A percentile compares a stretch with the other conserved stretches of the same genome.
phyloP scores from a whole-genome alignment of 1,140 invertebrate species.

The Calephelis nemesis region DNA sequence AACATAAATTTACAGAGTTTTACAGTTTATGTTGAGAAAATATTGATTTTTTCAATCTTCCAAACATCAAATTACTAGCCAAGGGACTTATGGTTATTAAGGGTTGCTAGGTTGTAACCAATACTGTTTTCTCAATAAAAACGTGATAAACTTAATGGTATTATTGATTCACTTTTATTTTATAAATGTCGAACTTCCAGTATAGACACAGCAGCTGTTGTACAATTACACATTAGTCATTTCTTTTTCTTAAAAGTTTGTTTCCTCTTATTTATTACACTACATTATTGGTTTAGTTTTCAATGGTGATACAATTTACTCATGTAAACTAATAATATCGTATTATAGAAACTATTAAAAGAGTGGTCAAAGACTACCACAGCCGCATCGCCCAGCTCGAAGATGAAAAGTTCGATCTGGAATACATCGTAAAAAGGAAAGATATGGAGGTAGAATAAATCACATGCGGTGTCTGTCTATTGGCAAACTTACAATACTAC shows the following conservation, averaged over 20 bases:
- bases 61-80: no score
- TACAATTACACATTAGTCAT: neutral
- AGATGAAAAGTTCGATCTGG: constrained; percentile 98
- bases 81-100: no score
- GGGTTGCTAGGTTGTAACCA: no score
- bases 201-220: constrained; percentile 1
- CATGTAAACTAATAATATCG: constrained; percentile 60
- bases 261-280: constrained; percentile 29
- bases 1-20: no score
- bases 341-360: constrained; percentile 86
- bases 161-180: neutral
- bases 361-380: constrained; percentile 92
- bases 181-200: constrained; percentile 3
- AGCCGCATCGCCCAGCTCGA: constrained; percentile 93
- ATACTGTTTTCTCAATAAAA: neutral
- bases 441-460: constrained; percentile 92
- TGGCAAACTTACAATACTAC: constrained; percentile 68
- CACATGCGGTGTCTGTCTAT: constrained; percentile 50
- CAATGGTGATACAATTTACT: constrained; percentile 36
- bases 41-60: no score
- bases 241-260: neutral
- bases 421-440: constrained; percentile 98
- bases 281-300: constrained; percentile 40
- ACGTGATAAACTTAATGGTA: constrained; percentile 7
- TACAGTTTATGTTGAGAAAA: no score